Evolutionary conservation across 2,888 invertebrate species (phyloP).

Genomic region (Caenorhabditis sp.): DNA sequence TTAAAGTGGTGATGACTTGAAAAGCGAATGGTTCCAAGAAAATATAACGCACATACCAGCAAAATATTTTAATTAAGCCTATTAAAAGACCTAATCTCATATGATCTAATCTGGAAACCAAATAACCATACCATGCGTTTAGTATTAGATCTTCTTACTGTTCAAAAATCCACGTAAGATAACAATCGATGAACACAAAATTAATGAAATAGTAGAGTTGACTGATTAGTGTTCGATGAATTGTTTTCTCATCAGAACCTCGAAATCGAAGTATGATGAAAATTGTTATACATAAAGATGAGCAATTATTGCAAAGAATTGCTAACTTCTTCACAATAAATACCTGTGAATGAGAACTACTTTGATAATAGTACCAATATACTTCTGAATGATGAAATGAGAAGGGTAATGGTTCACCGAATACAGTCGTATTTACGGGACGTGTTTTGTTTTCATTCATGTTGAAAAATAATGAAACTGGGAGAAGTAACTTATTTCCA

Average conservation of each 20-base stretch:
- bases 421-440: background rate
- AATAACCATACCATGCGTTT: too few relatives aligned
- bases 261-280: background rate
- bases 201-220: background rate
- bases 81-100: too few relatives aligned
- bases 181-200: background rate
- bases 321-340: background rate
- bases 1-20: background rate
- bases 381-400: background rate
- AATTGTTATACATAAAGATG: background rate
- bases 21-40: background rate
- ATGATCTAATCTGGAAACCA: background rate
- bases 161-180: background rate
- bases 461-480: too few relatives aligned
- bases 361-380: background rate
- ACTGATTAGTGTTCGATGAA: background rate
- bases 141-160: background rate
- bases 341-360: background rate
- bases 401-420: background rate
- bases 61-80: background rate
- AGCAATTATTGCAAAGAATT: background rate
- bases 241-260: background rate
- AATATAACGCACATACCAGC: background rate
- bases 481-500: too few relatives aligned
- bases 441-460: background rate